Base-by-base conservation (phyloP, 2,888 invertebrate species). In the Megaustenia siamemsis region DNA sequence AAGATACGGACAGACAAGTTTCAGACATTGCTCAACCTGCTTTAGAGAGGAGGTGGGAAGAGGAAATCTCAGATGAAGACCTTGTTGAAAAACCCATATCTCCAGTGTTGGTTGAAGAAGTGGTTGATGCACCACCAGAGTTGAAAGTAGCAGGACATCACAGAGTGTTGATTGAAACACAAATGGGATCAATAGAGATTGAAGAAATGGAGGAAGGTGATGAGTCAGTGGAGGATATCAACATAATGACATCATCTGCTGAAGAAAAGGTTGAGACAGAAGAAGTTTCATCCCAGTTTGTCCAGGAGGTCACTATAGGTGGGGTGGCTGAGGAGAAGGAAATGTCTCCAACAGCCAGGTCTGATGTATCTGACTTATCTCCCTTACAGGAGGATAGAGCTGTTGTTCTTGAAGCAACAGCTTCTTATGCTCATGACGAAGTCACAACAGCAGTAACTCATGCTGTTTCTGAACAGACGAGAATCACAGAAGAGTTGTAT, bases 1-100 rank as follows among this genome's bases (percentile, higher is more conserved):
- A n/a, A n/a, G 81, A 60, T 8, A 75, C 18, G 35, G 40, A 60
- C n/a, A 78, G 68, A 18, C n/a, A 49, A 2, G 75, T 12, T 15
- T 18, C 35, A 49, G 75, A 32, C 15, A 28, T 40, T 43, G 53
- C 71, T 49, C 2, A n/a, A 56, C 6, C 63, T 32, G 18, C n/a
- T n/a, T 15, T 32, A 18, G 53, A 45, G 32, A 68, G 18, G 40
- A 40, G 38, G 43, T n/a, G 21, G 21, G 63, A 56, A 76, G 68
- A 81, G 24, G 83, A 85, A 40, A 81, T 86, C 18, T 69, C 85
- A 45, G 85, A 83, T 75, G 82, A 87, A 82, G 84, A 86, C 18
- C 75, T 76, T n/a, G 84, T 69, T 6, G 84, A 85, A 75, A 75
- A 76, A 45, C 77, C 28, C 8, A 28, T 73, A 21, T 78, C 81